These are phyloP conservation scores for Alectoris magna DNA, from an alignment of 2,797 vertebrate species.

Conservation along the genomic window DNA sequence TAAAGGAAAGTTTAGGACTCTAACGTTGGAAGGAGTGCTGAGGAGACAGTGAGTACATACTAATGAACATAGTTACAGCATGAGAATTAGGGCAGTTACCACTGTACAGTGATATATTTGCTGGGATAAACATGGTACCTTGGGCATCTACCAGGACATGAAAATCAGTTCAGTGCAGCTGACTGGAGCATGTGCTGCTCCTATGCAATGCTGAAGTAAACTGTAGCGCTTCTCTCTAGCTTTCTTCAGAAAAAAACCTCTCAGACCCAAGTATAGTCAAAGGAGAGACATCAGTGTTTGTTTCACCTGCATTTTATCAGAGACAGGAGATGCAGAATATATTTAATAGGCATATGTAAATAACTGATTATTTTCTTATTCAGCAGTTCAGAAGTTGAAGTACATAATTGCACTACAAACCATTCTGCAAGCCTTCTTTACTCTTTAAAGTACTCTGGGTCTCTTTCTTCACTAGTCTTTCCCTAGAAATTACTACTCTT, in stretches of 20 bases:
- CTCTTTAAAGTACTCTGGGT: not conserved
- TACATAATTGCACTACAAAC: not conserved
- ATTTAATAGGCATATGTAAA: not conserved
- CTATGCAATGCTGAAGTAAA: not conserved
- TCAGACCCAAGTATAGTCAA: not conserved
- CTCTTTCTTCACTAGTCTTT: not conserved
- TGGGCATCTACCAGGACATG: not conserved
- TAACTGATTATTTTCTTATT: not conserved
- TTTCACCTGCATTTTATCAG: slow-evolving; percentile 9
- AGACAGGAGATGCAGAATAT: not conserved
- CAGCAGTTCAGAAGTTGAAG: not conserved
- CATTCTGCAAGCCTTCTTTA: not conserved
- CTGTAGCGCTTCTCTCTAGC: not conserved
- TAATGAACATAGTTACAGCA: not conserved
- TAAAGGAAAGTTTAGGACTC: not conserved
- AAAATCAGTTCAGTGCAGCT: not conserved
- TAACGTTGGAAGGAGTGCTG: not conserved
- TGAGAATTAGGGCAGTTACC: not conserved
- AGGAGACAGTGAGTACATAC: accelerated
- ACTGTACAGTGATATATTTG: not conserved
- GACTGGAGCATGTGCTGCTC: not conserved
- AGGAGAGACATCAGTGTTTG: not conserved
- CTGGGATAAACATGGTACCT: not conserved
- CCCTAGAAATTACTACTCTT: not conserved
- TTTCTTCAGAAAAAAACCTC: not conserved